Conservation (phyloP, 2,888 invertebrate genomes). For the Rhabditophanes sp. region DNA sequence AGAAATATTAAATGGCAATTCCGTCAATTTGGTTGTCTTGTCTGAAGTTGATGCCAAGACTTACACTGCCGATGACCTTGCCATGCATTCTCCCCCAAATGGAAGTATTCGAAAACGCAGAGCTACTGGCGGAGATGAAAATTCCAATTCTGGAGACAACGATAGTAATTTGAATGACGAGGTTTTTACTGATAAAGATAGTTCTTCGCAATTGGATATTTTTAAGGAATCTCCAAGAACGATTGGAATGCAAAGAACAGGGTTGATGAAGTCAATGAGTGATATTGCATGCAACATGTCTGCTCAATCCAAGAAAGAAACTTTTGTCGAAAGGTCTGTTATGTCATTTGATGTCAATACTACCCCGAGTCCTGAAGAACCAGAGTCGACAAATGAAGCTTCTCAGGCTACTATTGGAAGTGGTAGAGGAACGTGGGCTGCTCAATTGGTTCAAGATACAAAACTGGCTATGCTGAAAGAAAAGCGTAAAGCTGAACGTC, state of each 20-base stretch:
- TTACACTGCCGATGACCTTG: slow-evolving; percentile 6
- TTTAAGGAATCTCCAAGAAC: no score
- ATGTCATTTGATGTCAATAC: not conserved
- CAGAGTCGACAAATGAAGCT: no score
- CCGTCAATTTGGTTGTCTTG: slow-evolving; percentile 39
- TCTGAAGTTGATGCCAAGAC: slow-evolving; percentile 23
- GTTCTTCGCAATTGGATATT: no score
- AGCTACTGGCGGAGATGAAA: no score
- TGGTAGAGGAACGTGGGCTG: slow-evolving; percentile 37
- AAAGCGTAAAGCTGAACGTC: slow-evolving; percentile 5
- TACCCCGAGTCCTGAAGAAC: not conserved
- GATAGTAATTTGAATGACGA: no score
- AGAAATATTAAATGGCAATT: slow-evolving; percentile 27
- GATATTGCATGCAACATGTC: slow-evolving; percentile 15
- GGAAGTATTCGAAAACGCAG: no score
- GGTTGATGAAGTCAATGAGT: slow-evolving; percentile 16
- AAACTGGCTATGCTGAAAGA: slow-evolving; percentile 2
- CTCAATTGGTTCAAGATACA: slow-evolving; percentile 15
- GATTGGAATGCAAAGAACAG: no score
- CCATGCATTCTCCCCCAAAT: no score
- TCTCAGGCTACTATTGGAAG: slow-evolving; percentile 36
- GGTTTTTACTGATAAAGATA: no score
- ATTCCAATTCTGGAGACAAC: no score
- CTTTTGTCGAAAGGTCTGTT: no score
- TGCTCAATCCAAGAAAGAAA: no score